A percentile compares a stretch with the other conserved stretches of the same genome.
These are phyloP conservation scores for Cephus nigrinus DNA, from an alignment of 2,888 invertebrate species.

Conservation along the genomic window DNA sequence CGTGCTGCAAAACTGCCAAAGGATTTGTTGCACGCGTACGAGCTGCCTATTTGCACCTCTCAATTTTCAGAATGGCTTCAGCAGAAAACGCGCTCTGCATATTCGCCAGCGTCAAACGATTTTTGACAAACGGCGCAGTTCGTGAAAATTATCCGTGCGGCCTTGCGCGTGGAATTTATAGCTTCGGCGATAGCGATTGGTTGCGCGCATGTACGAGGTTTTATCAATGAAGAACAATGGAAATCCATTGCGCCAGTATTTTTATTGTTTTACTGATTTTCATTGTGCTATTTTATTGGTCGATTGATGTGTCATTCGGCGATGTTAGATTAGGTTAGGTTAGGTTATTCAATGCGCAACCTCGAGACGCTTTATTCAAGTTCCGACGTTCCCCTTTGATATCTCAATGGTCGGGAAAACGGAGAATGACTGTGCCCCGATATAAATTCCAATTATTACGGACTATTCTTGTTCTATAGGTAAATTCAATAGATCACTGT, in stretches of 20 bases:
- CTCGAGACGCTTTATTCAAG: neutral
- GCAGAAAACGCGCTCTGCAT: neutral
- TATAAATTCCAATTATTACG: neutral
- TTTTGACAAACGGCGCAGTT: neutral
- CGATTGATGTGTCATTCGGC: neutral
- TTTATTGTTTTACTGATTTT: neutral
- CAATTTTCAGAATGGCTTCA: neutral
- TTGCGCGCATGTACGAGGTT: neutral
- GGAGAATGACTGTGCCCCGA: neutral
- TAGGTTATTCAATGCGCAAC: neutral
- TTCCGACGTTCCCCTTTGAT: neutral
- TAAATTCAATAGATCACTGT: neutral
- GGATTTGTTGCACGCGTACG: neutral
- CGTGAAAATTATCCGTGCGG: neutral
- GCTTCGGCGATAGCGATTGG: neutral
- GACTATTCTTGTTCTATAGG: neutral
- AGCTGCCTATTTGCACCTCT: neutral
- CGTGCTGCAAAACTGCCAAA: neutral
- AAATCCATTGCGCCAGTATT: neutral
- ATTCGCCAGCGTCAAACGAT: neutral
- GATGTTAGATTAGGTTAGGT: neutral
- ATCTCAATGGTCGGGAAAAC: neutral
- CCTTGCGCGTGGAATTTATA: neutral
- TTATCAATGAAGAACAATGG: neutral
- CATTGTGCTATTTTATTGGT: neutral